These are phyloP conservation scores for Callopanchax toddi DNA, from an alignment of 2,113 vertebrate genomes.

Conservation along the genomic window DNA sequence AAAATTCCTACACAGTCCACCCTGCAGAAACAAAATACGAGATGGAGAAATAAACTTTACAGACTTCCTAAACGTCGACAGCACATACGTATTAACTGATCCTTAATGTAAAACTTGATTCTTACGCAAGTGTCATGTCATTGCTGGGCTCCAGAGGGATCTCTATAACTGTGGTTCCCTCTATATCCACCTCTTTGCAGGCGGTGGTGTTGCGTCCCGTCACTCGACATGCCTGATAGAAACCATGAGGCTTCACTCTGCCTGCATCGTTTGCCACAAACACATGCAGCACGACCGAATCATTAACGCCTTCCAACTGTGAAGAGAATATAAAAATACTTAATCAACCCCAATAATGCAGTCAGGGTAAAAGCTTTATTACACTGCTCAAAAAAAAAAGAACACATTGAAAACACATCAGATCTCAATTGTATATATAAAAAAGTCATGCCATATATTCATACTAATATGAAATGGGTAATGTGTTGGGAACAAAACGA, in stretches of 20 bases:
- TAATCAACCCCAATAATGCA: not conserved
- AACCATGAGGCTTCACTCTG: conserved; percentile 95
- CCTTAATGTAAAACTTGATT: not conserved
- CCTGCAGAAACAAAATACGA: conserved; percentile 71
- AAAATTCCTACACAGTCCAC: conserved; percentile 98
- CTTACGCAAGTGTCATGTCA: conserved; percentile 97
- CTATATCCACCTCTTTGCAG: conserved; percentile 97
- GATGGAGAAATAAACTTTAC: not conserved
- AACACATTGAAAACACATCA: too few species aligned
- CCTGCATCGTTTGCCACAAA: conserved; percentile 97
- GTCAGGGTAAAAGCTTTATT: too few species aligned
- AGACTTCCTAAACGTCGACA: conserved; percentile 2
- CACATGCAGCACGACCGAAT: conserved; percentile 95
- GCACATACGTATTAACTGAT: not conserved
- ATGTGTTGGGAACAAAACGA: too few species aligned
- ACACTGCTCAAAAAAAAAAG: too few species aligned
- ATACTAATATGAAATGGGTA: too few species aligned
- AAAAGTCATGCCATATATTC: too few species aligned
- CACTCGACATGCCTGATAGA: conserved; percentile 97
- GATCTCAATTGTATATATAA: too few species aligned
- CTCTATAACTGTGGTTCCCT: conserved; percentile 97
- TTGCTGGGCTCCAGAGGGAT: conserved; percentile 92
- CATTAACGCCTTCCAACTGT: conserved; percentile 94
- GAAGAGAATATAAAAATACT: conserved; percentile 8
- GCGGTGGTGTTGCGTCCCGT: conserved; percentile 97